Conservation (phyloP, 2,113 vertebrate genomes). For the Gymnarchus niloticus region DNA sequence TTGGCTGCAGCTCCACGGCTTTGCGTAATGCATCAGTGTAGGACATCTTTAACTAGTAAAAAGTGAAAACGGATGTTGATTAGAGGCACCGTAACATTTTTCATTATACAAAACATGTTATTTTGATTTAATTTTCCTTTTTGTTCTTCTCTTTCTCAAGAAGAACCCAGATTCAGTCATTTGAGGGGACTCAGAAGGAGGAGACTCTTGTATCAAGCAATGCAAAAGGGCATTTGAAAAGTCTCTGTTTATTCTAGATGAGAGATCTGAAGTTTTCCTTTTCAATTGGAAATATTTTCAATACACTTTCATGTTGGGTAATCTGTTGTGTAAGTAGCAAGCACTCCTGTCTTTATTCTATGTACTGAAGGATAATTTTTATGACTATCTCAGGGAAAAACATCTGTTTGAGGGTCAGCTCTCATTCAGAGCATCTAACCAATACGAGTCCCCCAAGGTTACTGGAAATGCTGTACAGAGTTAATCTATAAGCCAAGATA, state of each 20-base stretch:
- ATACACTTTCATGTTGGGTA: neutral
- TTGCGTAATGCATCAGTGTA: constrained; percentile 13
- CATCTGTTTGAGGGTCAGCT: neutral
- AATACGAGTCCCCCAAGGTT: neutral
- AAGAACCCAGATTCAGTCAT: constrained; percentile 3
- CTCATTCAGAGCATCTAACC: neutral
- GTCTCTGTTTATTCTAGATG: neutral
- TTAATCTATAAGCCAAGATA: neutral
- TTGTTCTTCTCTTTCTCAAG: neutral
- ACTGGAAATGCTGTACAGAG: neutral
- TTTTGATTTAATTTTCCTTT: constrained; percentile 40
- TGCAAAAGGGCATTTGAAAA: neutral
- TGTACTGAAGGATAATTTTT: neutral
- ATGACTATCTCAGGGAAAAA: neutral
- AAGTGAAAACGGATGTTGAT: constrained; percentile 40
- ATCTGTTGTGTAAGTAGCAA: neutral
- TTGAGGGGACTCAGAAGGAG: neutral
- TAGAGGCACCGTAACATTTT: constrained; percentile 37
- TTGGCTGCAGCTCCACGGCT: neutral
- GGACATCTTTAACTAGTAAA: constrained; percentile 48
- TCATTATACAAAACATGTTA: constrained; percentile 43
- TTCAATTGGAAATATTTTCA: neutral
- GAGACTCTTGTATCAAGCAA: neutral
- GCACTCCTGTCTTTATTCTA: too few relatives aligned
- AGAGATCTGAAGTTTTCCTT: neutral